Evolutionary conservation across 92 coral and sea anemone genomes (phyloP).

Genomic region (Parazoanthus atlanticus): DNA sequence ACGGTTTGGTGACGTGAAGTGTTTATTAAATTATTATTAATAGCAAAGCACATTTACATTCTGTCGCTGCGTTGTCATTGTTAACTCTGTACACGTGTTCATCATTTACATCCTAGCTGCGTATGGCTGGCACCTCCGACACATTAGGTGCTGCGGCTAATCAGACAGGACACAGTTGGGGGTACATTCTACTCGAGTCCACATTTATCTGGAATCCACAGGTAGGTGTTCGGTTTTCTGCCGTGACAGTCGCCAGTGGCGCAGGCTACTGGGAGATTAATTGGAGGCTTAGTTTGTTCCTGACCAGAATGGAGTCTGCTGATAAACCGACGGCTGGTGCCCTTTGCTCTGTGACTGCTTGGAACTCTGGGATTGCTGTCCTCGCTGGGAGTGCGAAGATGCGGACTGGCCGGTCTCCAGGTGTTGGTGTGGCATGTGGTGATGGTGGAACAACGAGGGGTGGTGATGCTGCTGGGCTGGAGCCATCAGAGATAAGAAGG

Average conservation of each 20-base stretch:
- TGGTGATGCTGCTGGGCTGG: slow-evolving; percentile 87
- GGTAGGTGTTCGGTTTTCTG: background rate
- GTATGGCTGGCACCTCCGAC: slow-evolving; percentile 40
- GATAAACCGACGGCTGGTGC: slow-evolving; percentile 75
- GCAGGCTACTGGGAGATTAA: background rate
- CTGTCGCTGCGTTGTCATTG: slow-evolving; percentile 54
- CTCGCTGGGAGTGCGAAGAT: slow-evolving; percentile 79
- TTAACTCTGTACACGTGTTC: slow-evolving; percentile 77
- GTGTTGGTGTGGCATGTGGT: slow-evolving; percentile 80
- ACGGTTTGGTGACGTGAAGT: slow-evolving; percentile 31
- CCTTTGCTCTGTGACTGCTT: slow-evolving; percentile 91
- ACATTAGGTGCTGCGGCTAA: background rate
- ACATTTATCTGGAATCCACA: background rate
- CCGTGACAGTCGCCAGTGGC: slow-evolving; percentile 12
- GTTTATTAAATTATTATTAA: slow-evolving; percentile 80
- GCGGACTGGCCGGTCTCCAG: slow-evolving; percentile 75
- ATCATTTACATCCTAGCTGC: slow-evolving; percentile 89
- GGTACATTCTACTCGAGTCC: slow-evolving; percentile 31
- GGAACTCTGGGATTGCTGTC: slow-evolving; percentile 62
- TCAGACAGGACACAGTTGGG: slow-evolving; percentile 39
- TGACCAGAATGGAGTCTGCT: slow-evolving; percentile 82
- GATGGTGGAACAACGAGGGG: slow-evolving; percentile 79
- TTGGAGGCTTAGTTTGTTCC: slow-evolving; percentile 57
- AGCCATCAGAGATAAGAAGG: slow-evolving; percentile 81
- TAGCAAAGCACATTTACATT: slow-evolving; percentile 95